Conservation (phyloP, 2,113 vertebrate species). For the Phrynosoma blainvillii region DNA sequence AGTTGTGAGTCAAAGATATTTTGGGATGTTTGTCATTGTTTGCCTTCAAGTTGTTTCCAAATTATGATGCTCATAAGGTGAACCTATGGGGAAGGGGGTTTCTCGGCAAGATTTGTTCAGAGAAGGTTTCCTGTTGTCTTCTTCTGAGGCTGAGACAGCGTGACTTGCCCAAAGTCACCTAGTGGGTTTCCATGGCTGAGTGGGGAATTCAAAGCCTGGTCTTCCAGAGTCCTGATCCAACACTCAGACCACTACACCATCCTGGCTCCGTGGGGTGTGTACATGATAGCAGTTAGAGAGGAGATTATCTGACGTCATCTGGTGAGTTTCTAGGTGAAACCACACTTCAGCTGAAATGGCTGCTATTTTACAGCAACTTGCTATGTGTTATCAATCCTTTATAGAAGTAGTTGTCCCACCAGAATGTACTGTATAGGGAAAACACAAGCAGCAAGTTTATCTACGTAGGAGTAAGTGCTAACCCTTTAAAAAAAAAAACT, state of each 20-base stretch:
- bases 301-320: not conserved
- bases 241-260: too few species aligned
- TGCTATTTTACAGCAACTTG: not conserved
- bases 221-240: too few species aligned
- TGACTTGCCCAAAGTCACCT: too few species aligned
- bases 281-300: not conserved
- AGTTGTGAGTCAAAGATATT: not conserved
- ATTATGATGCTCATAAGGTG: too few species aligned
- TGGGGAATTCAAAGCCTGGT: too few species aligned
- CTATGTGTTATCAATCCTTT: not conserved
- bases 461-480: not conserved
- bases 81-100: too few species aligned
- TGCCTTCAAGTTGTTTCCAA: not conserved
- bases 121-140: too few species aligned
- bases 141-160: too few species aligned
- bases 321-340: not conserved
- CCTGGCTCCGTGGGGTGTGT: not conserved
- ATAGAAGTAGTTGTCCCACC: not conserved
- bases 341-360: not conserved
- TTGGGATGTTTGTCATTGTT: not conserved
- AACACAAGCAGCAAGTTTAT: not conserved
- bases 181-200: too few species aligned
- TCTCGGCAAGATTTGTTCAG: too few species aligned
- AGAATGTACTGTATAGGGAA: not conserved
- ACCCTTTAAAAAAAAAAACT: not conserved